Conservation (phyloP, 1,140 invertebrate species). For the Campoletis sonorensis region DNA sequence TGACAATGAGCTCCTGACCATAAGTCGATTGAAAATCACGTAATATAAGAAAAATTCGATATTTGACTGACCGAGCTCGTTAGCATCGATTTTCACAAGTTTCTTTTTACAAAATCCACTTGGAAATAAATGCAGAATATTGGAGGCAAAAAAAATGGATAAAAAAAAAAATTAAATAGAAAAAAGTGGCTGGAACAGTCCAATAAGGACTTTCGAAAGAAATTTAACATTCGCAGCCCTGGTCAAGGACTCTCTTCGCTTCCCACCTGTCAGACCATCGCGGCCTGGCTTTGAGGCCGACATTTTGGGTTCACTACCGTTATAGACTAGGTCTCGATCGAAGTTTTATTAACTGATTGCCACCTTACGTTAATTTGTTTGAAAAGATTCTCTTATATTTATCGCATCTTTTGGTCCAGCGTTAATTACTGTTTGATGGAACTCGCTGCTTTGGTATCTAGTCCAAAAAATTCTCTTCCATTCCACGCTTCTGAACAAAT, state of each 20-base stretch:
- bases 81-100: no score
- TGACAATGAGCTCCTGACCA: neutral
- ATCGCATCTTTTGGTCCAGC: neutral
- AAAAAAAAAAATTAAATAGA: neutral
- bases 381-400: neutral
- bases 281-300: conserved; percentile 31
- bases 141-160: neutral
- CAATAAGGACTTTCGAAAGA: neutral
- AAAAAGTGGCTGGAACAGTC: neutral
- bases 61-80: no score
- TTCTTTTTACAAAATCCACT: no score
- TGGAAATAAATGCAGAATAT: no score
- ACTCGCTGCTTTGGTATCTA: neutral
- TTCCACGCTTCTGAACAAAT: neutral
- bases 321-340: conserved; percentile 10
- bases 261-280: conserved; percentile 59
- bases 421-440: neutral
- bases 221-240: neutral
- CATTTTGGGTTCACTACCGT: conserved; percentile 12
- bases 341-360: neutral
- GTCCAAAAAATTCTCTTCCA: neutral
- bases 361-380: neutral
- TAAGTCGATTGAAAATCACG: no score
- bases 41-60: no score
- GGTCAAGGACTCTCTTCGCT: conserved; percentile 46